Percentiles rank a stretch among this genome's conserved stretches.
These are phyloP conservation scores for Microcaecilia unicolor DNA, from an alignment of 2,797 vertebrate genomes.

Conservation along the genomic window DNA sequence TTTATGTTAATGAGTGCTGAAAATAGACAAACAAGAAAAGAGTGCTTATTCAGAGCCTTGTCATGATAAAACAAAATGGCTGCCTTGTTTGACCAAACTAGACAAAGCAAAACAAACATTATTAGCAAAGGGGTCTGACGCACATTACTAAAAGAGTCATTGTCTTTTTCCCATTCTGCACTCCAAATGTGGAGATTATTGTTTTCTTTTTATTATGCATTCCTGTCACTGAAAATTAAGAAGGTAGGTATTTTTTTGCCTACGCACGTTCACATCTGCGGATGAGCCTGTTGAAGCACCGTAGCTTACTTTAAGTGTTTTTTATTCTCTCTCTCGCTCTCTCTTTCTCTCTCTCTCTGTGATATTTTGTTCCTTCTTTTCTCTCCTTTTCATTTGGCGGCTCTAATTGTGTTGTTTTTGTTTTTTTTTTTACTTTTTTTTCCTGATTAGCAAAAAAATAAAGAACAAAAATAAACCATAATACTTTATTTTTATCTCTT, in stretches of 20 bases:
- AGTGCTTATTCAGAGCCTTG: conserved; percentile 4
- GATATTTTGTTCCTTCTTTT: conserved; percentile 25
- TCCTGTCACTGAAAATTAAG: conserved; percentile 89
- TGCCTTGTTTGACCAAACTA: conserved; percentile 48
- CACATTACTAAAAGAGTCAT: conserved; percentile 88
- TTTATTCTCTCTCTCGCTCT: conserved; percentile 33
- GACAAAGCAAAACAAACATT: conserved; percentile 47
- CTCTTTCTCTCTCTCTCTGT: conserved; percentile 22
- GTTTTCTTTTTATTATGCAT: conserved; percentile 92
- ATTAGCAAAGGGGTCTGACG: conserved; percentile 70
- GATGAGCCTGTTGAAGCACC: conserved; percentile 96
- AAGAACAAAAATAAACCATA: conserved; percentile 29
- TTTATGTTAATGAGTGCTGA: conserved; percentile 17
- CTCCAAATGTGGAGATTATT: conserved; percentile 92
- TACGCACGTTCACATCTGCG: conserved; percentile 94
- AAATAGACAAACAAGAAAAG: conserved; percentile 14
- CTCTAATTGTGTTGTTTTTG: conserved; percentile 42
- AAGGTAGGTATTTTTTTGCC: conserved; percentile 97
- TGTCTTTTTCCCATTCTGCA: conserved; percentile 88
- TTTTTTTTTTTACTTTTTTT: conserved; percentile 52
- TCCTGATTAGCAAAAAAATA: conserved; percentile 45
- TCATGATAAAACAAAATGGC: conserved; percentile 39
- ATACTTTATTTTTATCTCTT: conserved; percentile 15
- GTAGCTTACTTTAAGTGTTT: conserved; percentile 95
- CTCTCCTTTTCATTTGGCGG: conserved; percentile 39